Evolutionary conservation across 1,140 invertebrate species (phyloP), one percentile per base, ranked within the genome.

Genomic region (Drosophila insularis): DNA sequence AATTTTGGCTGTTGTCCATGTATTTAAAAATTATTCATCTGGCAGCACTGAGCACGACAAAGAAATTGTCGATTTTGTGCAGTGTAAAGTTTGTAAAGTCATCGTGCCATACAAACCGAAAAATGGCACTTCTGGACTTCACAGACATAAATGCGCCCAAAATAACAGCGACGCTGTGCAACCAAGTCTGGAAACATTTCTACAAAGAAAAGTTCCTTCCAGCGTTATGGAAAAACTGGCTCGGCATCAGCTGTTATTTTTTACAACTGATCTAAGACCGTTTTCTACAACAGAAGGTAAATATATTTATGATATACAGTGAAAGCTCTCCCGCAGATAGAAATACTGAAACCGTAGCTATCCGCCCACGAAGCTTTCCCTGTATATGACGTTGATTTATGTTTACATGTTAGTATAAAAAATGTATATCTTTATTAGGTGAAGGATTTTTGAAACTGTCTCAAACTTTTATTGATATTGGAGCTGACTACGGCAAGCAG

Each of bases 51-150:
- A 40, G n/a, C 39, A 40, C 13, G 39, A 40, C n/a, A 40, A 14
- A 40, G 39, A 40, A 61, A 39, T 61, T 39, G 32, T 61, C 13
- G 59, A 61, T 61, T 39, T 61, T 43, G 39, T 61, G 39, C 59
- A 39, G 39, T 61, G 59, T 35, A 43, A 39, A 43, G 19, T n/a
- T n/a, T 61, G 59, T 43, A 61, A 14, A 35, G 14, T 11, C 27
- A 14, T 61, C 21, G 35, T 61, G 27, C 21, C 59, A 21, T 39
- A 61, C 13, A 61, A 39, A 61, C 39, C 35, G 39, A 43, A 23
- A 61, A 61, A 37, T 61, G 59, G 35, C 59, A 61, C 59, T 21
- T 39, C 59, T 61, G 59, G 59, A 43, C 39, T 61, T 27, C 59
- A 61, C 39, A 39, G 59, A n/a, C 59, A 39, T 61, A 61, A 61